phyloP scores from a whole-genome alignment of 2,113 vertebrate genomes.

The Ancistrus triradiatus region DNA sequence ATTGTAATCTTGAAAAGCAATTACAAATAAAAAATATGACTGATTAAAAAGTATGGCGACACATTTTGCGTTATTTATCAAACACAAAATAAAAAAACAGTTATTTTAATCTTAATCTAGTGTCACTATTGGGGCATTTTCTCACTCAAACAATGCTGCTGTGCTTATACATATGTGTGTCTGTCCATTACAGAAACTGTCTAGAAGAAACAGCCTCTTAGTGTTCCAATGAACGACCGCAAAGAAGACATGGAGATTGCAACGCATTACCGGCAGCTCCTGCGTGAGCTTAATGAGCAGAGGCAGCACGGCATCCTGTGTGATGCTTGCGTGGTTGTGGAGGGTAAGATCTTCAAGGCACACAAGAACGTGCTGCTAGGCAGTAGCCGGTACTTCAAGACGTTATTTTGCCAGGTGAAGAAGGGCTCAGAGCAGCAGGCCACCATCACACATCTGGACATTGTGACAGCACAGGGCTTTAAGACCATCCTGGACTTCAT shows the following conservation, averaged over 20 bases:
- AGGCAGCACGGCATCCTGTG: conserved; percentile 94
- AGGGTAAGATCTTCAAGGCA: conserved; percentile 95
- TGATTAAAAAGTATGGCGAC: too few relatives aligned
- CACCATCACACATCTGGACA: conserved; percentile 94
- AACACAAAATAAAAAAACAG: neutral
- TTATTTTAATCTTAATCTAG: neutral
- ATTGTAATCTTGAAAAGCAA: neutral
- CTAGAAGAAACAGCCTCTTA: conserved; percentile 72
- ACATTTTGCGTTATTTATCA: too few relatives aligned
- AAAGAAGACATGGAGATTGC: conserved; percentile 99
- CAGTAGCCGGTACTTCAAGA: conserved; percentile 98
- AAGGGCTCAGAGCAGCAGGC: conserved; percentile 88
- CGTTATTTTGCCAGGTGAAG: conserved; percentile 97
- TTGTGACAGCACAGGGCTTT: conserved; percentile 94
- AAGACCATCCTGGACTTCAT: conserved; percentile 98
- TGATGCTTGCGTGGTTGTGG: conserved; percentile 91
- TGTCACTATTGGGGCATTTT: neutral
- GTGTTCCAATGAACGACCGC: conserved; percentile 90
- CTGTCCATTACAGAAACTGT: conserved; percentile 62
- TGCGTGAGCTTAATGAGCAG: conserved; percentile 94
- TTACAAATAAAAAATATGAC: too few relatives aligned
- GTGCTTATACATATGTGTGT: conserved; percentile 9
- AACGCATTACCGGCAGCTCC: conserved; percentile 95
- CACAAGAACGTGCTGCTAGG: conserved; percentile 96
- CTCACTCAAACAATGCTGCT: neutral